Conservation (phyloP, 1,140 invertebrate species). For the Drosophila simulans region DNA sequence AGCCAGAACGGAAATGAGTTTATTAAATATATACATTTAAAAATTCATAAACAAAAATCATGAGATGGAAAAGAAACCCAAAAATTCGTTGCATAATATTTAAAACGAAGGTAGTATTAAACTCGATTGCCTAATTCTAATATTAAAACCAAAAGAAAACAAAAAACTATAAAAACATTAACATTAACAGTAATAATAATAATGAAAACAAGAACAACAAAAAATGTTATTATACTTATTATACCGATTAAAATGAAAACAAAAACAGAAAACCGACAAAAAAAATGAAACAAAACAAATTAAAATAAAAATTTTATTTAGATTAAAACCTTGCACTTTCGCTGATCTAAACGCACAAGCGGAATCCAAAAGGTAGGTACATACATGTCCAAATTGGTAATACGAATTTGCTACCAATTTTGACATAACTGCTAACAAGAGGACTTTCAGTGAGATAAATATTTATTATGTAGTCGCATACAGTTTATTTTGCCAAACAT, state of each 20-base stretch:
- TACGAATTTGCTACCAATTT: too few relatives aligned
- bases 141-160: constrained; percentile 73
- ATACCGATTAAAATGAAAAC: constrained; percentile 84
- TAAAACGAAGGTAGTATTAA: constrained; percentile 84
- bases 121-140: constrained; percentile 84
- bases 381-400: background rate
- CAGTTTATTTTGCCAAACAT: constrained; percentile 9
- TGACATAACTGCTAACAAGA: too few relatives aligned
- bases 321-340: constrained; percentile 74
- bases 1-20: constrained; percentile 80
- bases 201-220: constrained; percentile 71
- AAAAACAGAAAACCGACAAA: constrained; percentile 76
- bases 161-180: constrained; percentile 75
- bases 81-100: constrained; percentile 82
- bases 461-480: constrained; percentile 11
- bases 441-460: constrained; percentile 1
- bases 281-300: constrained; percentile 82
- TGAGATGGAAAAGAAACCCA: constrained; percentile 54
- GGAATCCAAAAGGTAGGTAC: constrained; percentile 13
- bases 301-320: constrained; percentile 85
- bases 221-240: constrained; percentile 85
- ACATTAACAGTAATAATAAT: constrained; percentile 80
- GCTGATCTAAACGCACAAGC: constrained; percentile 2
- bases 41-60: constrained; percentile 71
- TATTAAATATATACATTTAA: constrained; percentile 81